Percentiles rank a stretch among this genome's conserved stretches.
Conservation (phyloP, 2,888 invertebrate genomes). For the Xanthostigma xanthostigma region DNA sequence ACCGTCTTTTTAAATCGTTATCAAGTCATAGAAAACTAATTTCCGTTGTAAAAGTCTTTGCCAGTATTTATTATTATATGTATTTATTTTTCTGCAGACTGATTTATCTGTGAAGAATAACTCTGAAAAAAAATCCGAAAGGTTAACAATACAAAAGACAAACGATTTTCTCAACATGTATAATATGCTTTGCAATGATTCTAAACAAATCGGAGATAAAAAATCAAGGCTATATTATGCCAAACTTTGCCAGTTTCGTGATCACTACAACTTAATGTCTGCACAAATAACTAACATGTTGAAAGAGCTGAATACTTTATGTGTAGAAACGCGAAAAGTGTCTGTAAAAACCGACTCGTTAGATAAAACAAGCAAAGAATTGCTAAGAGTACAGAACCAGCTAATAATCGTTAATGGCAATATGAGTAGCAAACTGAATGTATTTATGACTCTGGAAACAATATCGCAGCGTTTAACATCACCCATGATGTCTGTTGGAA, state of each 20-base stretch:
- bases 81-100: too few species aligned
- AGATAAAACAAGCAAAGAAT: constrained; percentile 81
- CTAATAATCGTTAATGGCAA: constrained; percentile 66
- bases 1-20: too few species aligned
- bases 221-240: constrained; percentile 27
- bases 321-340: constrained; percentile 69
- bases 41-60: too few species aligned
- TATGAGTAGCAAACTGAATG: constrained; percentile 64
- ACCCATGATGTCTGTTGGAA: constrained; percentile 66
- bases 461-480: constrained; percentile 67
- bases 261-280: too few species aligned
- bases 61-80: too few species aligned
- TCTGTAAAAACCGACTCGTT: constrained; percentile 85
- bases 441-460: constrained; percentile 73
- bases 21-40: too few species aligned
- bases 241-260: constrained; percentile 36
- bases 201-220: too few species aligned
- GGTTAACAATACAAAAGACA: too few species aligned
- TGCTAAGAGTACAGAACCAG: constrained; percentile 76
- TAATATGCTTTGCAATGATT: too few species aligned
- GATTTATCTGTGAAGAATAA: too few species aligned
- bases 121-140: too few species aligned
- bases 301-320: constrained; percentile 52
- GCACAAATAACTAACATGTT: constrained; percentile 22
- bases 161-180: background rate